phyloP scores from a whole-genome alignment of 2,113 vertebrate genomes.

The Tonatia bakeri region DNA sequence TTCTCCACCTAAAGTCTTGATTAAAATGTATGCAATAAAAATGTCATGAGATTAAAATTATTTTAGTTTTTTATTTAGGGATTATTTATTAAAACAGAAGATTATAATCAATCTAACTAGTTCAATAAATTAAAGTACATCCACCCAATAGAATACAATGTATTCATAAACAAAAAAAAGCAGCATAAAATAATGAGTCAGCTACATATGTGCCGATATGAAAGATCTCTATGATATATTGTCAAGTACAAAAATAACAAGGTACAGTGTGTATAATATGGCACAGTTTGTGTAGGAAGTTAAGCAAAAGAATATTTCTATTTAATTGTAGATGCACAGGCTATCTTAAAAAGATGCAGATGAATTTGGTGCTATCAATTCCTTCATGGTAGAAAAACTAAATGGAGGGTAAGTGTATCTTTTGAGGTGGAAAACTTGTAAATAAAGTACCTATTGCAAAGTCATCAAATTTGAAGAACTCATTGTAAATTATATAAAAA shows the following conservation, averaged over 20 bases:
- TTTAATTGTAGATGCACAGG: neutral
- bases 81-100: slow-evolving; percentile 12
- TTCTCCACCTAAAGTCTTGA: neutral
- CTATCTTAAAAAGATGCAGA: neutral
- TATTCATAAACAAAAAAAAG: slow-evolving; percentile 7
- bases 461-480: neutral
- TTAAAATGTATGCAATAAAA: neutral
- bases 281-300: neutral
- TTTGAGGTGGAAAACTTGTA: neutral
- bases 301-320: neutral
- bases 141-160: neutral
- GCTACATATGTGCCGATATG: neutral
- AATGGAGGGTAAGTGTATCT: neutral
- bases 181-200: neutral
- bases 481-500: neutral
- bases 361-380: neutral
- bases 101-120: neutral
- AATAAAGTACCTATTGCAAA: neutral
- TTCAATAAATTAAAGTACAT: slow-evolving; percentile 12
- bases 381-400: neutral
- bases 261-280: neutral
- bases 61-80: slow-evolving; percentile 3
- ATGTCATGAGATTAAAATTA: neutral
- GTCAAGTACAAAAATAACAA: neutral
- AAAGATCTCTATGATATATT: neutral